A percentile compares a stretch with the other conserved stretches of the same genome.
phyloP scores from a whole-genome alignment of 2,113 vertebrate species.

The Saimiri boliviensis region DNA sequence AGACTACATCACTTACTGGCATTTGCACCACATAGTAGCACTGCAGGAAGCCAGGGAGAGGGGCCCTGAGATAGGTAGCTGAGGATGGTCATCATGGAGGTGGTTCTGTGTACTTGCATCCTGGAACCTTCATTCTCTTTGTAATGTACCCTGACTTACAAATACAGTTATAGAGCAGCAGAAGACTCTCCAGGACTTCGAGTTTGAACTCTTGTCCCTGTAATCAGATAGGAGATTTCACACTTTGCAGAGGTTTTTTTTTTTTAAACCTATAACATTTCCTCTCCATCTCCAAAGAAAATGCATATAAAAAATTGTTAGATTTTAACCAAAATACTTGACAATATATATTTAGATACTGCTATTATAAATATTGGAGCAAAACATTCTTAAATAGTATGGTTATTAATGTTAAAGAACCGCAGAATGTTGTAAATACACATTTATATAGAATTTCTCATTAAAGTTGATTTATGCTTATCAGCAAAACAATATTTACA shows the following conservation, averaged over 20 bases:
- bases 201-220: background rate
- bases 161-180: background rate
- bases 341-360: background rate
- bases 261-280: background rate
- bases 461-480: background rate
- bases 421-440: background rate
- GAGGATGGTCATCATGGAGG: background rate
- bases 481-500: conserved; percentile 3
- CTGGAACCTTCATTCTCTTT: background rate
- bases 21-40: background rate
- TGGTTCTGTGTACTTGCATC: background rate
- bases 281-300: conserved; percentile 15
- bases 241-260: background rate
- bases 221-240: background rate
- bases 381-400: conserved; percentile 28
- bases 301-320: background rate
- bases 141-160: background rate
- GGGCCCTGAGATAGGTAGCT: background rate
- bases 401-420: conserved; percentile 4
- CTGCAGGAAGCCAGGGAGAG: background rate
- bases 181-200: background rate
- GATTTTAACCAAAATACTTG: conserved; percentile 12
- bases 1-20: background rate
- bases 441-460: background rate
- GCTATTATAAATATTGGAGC: conserved; percentile 31